Percentiles rank a stretch among this genome's conserved stretches.
These are phyloP conservation scores for Osmerus mordax DNA, from an alignment of 2,113 vertebrate species.

Conservation along the genomic window DNA sequence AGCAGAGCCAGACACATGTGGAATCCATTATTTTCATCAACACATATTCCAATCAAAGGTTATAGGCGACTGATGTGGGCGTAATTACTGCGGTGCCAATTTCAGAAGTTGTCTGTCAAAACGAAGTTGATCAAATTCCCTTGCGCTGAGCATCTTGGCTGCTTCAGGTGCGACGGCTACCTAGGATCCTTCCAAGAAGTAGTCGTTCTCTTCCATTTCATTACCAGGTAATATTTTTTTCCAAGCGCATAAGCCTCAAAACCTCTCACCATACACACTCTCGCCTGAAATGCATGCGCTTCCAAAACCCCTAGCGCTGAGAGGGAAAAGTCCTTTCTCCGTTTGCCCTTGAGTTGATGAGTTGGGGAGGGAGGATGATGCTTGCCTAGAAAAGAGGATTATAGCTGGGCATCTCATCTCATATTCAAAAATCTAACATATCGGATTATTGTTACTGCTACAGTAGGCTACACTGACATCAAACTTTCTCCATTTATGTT, in stretches of 20 bases:
- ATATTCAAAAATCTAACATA: not conserved
- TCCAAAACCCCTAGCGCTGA: conserved; percentile 43
- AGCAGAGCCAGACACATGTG: conserved; percentile 42
- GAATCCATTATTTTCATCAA: conserved; percentile 60
- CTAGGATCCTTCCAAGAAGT: not conserved
- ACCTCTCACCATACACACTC: conserved; percentile 3
- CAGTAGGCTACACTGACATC: too few species aligned
- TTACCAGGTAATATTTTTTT: conserved; percentile 27
- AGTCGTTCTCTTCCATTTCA: conserved; percentile 16
- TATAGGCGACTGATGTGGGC: conserved; percentile 11
- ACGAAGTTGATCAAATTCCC: conserved; percentile 29
- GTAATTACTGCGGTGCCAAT: conserved; percentile 12
- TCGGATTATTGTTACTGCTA: too few species aligned
- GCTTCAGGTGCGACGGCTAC: conserved; percentile 13
- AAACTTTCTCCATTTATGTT: too few species aligned
- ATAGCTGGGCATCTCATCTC: conserved; percentile 7
- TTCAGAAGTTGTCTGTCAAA: conserved; percentile 33
- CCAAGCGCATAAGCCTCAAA: conserved; percentile 29
- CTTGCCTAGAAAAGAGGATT: conserved; percentile 14
- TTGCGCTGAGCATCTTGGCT: conserved; percentile 39
- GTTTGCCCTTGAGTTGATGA: conserved; percentile 57
- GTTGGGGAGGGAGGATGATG: conserved; percentile 26
- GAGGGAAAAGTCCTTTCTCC: conserved; percentile 34
- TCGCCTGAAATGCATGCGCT: not conserved
- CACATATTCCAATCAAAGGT: conserved; percentile 37